Evolutionary conservation across 2,113 vertebrate species (phyloP), one percentile per base, ranked within the genome.

Genomic region (Burhinus oedicnemus): DNA sequence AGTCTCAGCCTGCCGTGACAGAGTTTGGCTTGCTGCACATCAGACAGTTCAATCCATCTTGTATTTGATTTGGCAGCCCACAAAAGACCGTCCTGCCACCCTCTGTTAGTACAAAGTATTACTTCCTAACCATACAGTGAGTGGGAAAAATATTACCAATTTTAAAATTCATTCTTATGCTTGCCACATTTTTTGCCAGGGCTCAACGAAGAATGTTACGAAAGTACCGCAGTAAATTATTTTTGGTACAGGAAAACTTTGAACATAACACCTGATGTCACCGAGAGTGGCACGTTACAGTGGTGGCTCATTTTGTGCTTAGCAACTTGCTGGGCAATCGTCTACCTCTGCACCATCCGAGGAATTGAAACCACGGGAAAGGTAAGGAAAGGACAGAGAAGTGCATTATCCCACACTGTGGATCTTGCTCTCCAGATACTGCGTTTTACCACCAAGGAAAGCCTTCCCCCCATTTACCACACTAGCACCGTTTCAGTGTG

Each of bases 171-270:
- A 58, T 78, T 72, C n/a, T 90, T 77, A 87, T 0, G 1, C 5
- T 74, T 88, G 12, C 23, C 22, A 19, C 42, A 6, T 44, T 79
- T 45, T 79, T 51, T 77, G 91, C 27, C 95, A 99, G 99, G 97
- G 9, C 94, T 97, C 8, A 87, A 98, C 15, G 44, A 86, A 38
- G 99, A 99, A 90, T 99, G 99, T 89, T 95, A 93, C 32, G 81
- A 96, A 91, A 99, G 99, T 68, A 98, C 98, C 0, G 10, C 99
- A 1, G 99, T 99, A 49, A 99, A 98, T 96, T 99, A 99, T 90
- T 99, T 99, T 96, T 99, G 99, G 99, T 99, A 99, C 91, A 98
- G 99, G 25, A 94, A 98, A 94, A 99, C 99, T 3, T 97, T 99
- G 92, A 99, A 99, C 95, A 97, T 99, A 97, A 98, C 98, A 1